A percentile compares a stretch with the other conserved stretches of the same genome.
Evolutionary conservation across 2,888 invertebrate species (phyloP).

Genomic region (Alviniconcha strummeri): DNA sequence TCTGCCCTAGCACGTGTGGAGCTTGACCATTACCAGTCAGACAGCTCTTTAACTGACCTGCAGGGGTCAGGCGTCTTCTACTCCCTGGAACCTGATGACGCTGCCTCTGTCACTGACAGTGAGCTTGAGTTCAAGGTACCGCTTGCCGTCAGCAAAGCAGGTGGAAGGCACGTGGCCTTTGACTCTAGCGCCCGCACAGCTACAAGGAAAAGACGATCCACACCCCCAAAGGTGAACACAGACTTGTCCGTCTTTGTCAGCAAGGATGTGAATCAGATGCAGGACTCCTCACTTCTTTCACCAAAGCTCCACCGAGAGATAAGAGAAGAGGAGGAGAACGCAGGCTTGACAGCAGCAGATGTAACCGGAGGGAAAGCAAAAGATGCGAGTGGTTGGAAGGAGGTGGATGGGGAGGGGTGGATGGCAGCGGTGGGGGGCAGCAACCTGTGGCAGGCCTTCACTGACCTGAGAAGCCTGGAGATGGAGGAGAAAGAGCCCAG

Average conservation of each 20-base stretch:
- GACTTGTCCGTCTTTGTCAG: background rate
- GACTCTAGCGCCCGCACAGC: too few species aligned
- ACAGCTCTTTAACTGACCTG: conserved; percentile 15
- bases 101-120: conserved; percentile 26
- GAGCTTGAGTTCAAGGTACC: conserved; percentile 16
- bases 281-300: background rate
- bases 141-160: background rate
- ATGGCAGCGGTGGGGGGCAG: conserved; percentile 12
- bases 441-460: conserved; percentile 28
- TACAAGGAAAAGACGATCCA: background rate
- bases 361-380: background rate
- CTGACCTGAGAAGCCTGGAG: conserved; percentile 4
- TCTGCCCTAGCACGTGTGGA: background rate
- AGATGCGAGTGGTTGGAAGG: conserved; percentile 6
- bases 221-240: background rate
- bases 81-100: conserved; percentile 22
- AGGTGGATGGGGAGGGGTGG: conserved; percentile 18
- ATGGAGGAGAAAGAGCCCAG: conserved; percentile 19
- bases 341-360: background rate
- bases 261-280: background rate
- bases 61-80: conserved; percentile 13
- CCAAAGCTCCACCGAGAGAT: conserved; percentile 15
- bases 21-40: background rate
- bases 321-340: background rate
- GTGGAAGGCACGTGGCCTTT: background rate